Percentiles rank a stretch among this genome's conserved stretches.
phyloP scores from a whole-genome alignment of 2,888 invertebrate species.

The Drosophila borborema region DNA sequence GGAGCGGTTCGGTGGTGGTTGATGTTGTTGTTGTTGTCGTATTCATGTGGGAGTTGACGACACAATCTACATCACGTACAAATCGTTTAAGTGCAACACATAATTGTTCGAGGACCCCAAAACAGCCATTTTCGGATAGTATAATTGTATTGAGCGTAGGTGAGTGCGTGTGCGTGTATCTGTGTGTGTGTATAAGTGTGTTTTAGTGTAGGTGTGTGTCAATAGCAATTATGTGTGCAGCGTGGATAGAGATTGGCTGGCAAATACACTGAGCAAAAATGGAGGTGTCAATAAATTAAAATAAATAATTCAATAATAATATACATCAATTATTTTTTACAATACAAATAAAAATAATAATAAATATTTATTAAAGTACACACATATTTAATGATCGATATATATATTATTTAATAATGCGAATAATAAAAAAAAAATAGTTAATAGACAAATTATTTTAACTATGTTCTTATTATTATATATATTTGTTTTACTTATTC shows the following conservation, averaged over 20 bases:
- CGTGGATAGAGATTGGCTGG: constrained; percentile 6
- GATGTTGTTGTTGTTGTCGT: neutral
- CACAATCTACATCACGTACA: constrained; percentile 68
- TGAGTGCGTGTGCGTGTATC: neutral
- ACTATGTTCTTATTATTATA: too few species aligned
- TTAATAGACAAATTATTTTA: too few species aligned
- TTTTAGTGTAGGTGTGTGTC: constrained; percentile 51
- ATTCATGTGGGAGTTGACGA: constrained; percentile 3
- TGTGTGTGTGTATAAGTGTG: constrained; percentile 8
- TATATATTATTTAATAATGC: too few species aligned
- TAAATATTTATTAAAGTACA: too few species aligned
- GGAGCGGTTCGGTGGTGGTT: neutral
- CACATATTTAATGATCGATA: too few species aligned
- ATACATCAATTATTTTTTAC: too few species aligned
- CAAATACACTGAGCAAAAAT: constrained; percentile 32
- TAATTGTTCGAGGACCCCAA: constrained; percentile 67
- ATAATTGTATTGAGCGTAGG: constrained; percentile 41
- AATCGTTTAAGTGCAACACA: constrained; percentile 80
- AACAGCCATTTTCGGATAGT: constrained; percentile 55
- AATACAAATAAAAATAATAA: neutral
- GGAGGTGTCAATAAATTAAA: too few species aligned
- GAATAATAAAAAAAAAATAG: too few species aligned
- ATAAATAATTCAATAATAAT: too few species aligned
- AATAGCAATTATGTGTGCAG: constrained; percentile 63
- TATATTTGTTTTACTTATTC: too few species aligned